Conservation (phyloP, 2,888 invertebrate species). For the Ganaspis brasiliensis region DNA sequence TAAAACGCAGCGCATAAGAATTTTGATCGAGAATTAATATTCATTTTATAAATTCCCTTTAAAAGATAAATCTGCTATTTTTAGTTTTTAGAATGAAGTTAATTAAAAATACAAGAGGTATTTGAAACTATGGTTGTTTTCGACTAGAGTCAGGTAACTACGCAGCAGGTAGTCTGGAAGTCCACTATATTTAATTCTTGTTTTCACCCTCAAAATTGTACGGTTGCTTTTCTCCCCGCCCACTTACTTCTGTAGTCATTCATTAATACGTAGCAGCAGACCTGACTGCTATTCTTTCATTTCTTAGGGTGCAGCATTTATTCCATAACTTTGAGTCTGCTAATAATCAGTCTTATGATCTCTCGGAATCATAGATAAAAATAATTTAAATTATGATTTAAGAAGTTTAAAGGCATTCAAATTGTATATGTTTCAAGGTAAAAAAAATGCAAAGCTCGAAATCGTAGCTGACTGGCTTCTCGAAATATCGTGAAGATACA, state of each 20-base stretch:
- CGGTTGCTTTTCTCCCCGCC: constrained; percentile 58
- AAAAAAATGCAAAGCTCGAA: no score
- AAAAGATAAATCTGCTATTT: no score
- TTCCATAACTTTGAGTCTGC: background rate
- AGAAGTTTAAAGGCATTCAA: no score
- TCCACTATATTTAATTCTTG: constrained; percentile 63
- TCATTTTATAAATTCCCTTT: no score
- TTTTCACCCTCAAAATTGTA: constrained; percentile 64
- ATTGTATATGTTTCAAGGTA: no score
- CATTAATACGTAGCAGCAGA: constrained; percentile 63
- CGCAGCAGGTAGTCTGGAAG: constrained; percentile 55
- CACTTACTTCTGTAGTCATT: constrained; percentile 58
- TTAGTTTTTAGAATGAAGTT: background rate
- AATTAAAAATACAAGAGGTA: constrained; percentile 1
- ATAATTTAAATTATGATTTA: background rate
- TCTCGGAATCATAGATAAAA: background rate
- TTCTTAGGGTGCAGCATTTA: background rate
- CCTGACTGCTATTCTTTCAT: constrained; percentile 57
- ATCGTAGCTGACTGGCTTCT: no score
- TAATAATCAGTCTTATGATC: background rate
- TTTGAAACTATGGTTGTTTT: background rate
- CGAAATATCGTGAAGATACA: no score
- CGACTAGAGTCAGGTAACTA: constrained; percentile 56
- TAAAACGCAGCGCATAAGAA: no score
- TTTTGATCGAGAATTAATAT: no score